These are phyloP conservation scores for Planococcus citri DNA, from an alignment of 1,140 invertebrate species.

Conservation along the genomic window DNA sequence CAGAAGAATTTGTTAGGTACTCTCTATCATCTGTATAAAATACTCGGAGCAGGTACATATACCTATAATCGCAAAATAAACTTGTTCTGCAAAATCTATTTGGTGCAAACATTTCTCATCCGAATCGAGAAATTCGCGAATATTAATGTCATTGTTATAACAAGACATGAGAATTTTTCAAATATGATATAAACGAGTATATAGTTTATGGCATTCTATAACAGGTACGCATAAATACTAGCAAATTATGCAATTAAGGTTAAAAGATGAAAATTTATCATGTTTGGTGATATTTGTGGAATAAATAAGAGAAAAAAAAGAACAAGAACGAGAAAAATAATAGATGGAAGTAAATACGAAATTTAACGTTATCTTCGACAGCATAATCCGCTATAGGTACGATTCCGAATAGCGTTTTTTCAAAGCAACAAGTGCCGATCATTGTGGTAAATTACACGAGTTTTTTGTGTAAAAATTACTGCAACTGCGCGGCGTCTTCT, in stretches of 20 bases:
- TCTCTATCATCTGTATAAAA: no score
- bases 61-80: no score
- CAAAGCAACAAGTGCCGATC: background rate
- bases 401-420: background rate
- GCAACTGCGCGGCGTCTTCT: background rate
- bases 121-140: no score
- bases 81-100: no score
- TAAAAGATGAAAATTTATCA: background rate
- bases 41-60: no score
- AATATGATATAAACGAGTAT: background rate
- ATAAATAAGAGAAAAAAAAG: background rate
- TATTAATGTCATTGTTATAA: no score
- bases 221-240: no score
- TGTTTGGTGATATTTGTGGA: background rate
- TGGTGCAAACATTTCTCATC: no score
- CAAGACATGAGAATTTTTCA: no score
- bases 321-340: no score
- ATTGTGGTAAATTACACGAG: slow-evolving; percentile 6
- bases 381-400: background rate
- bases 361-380: background rate
- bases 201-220: background rate
- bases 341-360: background rate
- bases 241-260: background rate
- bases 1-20: no score
- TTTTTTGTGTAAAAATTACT: background rate